Evolutionary conservation across 2,797 vertebrate genomes (phyloP), one percentile per base, ranked within the genome.

Genomic region (Gallirallus australis): DNA sequence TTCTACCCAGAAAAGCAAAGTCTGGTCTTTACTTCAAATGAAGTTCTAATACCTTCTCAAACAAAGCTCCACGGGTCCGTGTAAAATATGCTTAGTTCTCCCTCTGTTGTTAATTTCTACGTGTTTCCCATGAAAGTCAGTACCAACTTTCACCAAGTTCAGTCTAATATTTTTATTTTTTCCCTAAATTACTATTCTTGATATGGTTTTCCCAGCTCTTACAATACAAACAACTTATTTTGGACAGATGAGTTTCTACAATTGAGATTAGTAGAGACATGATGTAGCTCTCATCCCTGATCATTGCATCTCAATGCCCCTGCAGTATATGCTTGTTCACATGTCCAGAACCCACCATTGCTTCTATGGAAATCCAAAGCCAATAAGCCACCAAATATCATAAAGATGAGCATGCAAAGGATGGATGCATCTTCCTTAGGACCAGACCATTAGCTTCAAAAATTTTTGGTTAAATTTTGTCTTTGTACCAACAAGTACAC

Each of bases 251-350:
- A 80, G 10, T 54, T 81, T 50, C 45, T 69, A 68, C 19, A 23
- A 6, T 19, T 9, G 45, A 45, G 9, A 71, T 69, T 5, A 68
- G 11, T 7, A 37, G 5, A 61, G 18, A 54, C 5, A 31, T 3
- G 9, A 25, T 5, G 11, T 0, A 8, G 17, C 31, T 91, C 0
- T 1, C 2, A 1, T 40, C 14, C 9, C 19, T 39, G 56, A 42
- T 60, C 25, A 52, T 27, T 42, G 3, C 3, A 53, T 33, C 6
- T 28, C 37, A 52, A 35, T 20, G 4, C 1, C 47, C n/a, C 17
- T 73, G 31, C 53, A 56, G 19, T 18, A 52, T 3, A 14, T 30
- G 20, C 16, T 30, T 7, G 3, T 69, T 71, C 28, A 61, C 12
- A 15, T 3, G 1, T 60, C 50, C 33, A 64, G 15, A 9, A 45